phyloP scores from a whole-genome alignment of 2,888 invertebrate genomes.

The Pterostichus niger region DNA sequence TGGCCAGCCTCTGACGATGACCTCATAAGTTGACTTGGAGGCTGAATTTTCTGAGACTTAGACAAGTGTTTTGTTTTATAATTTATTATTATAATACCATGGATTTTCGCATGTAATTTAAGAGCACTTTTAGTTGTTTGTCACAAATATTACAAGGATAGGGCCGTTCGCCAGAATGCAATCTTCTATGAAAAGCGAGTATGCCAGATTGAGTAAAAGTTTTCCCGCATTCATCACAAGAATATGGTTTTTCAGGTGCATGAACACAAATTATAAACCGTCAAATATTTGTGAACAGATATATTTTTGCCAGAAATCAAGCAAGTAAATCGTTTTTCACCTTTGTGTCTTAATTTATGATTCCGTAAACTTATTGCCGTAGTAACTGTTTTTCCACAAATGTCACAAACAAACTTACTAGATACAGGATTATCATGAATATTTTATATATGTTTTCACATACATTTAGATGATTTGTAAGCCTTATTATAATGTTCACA shows the following conservation, averaged over 20 bases:
- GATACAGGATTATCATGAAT: neutral
- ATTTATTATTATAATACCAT: no score
- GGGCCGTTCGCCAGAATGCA: constrained; percentile 81
- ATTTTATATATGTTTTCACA: neutral
- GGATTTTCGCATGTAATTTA: constrained; percentile 77
- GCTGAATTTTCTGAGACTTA: no score
- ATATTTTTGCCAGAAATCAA: constrained; percentile 76
- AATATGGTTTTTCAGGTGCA: constrained; percentile 78
- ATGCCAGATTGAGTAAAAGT: constrained; percentile 82
- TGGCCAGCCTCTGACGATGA: no score
- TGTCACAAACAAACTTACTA: constrained; percentile 1
- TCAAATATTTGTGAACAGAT: constrained; percentile 75
- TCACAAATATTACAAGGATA: constrained; percentile 71
- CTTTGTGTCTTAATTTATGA: constrained; percentile 78
- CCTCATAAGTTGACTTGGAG: no score
- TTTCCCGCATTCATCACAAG: constrained; percentile 76
- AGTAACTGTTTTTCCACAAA: constrained; percentile 16
- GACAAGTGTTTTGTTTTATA: no score
- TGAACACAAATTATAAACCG: constrained; percentile 79
- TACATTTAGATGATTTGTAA: neutral
- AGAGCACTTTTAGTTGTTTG: constrained; percentile 78
- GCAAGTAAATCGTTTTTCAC: constrained; percentile 77
- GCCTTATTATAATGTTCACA: neutral
- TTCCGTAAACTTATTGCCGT: neutral
- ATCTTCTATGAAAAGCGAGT: constrained; percentile 80